Base-by-base conservation (phyloP, 2,797 vertebrate genomes). In the Premnoplex brunnescens region DNA sequence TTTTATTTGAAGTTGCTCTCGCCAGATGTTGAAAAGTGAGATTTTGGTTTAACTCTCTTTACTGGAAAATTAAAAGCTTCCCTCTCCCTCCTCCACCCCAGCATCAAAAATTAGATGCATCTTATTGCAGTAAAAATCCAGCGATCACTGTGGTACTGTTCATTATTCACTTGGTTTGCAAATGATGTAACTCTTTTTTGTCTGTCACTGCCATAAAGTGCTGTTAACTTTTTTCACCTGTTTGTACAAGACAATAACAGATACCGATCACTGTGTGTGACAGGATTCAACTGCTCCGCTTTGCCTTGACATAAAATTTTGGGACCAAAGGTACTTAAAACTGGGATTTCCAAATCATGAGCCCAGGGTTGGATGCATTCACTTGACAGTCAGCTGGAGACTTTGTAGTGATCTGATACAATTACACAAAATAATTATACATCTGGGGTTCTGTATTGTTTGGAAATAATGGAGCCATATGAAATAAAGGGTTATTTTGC, bases 301-400 rank as follows among this genome's bases (percentile, higher is more conserved):
- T 96, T 93, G 82, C 75, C 83, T 96, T 83, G 89, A 88, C 41
- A 5, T 88, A 89, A 91, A 95, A 90, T 89, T 88, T 89, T 97
- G 97, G 97, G 97, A 98, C 98, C 98, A 98, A 98, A 97, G 96
- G 95, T 94, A 96, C 71, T 95, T 83, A 71, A 85, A 88, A 64
- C 67, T 81, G 84, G 89, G 74, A 88, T 95, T 97, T 96, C 88
- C 80, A 71, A 78, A 68, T 86, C 84, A 46, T 9, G 9, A 52
- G 81, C 58, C 82, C 20, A 5, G 55, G 71, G 71, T 30, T 56
- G 34, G 76, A 76, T 59, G 46, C 69, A 3, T 91, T 75, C 67
- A 87, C 69, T 71, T 91, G 85, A 66, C 62, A 77, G 96, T 77
- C 73, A 63, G 91, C 89, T 96, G 91, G 92, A 94, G 85, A 44